Evolutionary conservation across 2,113 vertebrate species (phyloP).

Genomic region (Piaya cayana): DNA sequence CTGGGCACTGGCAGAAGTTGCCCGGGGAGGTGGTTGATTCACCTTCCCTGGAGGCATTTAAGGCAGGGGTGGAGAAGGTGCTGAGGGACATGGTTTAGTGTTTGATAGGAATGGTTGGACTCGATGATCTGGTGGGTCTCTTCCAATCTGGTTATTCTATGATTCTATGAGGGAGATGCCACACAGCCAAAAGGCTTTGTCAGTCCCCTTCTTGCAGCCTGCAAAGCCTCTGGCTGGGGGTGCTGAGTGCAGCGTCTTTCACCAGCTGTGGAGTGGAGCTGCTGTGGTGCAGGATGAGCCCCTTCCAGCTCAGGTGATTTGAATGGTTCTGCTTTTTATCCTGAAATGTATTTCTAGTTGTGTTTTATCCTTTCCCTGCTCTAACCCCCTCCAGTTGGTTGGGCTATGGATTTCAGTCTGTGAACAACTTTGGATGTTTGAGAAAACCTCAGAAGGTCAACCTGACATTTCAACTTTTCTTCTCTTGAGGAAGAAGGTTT

Average conservation of each 20-base stretch:
- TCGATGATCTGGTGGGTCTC: too few species aligned
- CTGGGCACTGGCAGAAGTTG: too few species aligned
- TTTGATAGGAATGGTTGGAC: too few species aligned
- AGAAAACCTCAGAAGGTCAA: conserved; percentile 22
- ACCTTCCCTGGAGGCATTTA: too few species aligned
- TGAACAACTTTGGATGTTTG: background rate
- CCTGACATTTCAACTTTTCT: conserved; percentile 26
- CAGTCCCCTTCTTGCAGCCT: background rate
- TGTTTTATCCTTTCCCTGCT: background rate
- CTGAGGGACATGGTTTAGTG: too few species aligned
- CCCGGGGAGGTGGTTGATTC: too few species aligned
- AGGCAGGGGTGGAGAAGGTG: too few species aligned
- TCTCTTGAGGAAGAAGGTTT: conserved; percentile 24
- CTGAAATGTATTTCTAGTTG: background rate
- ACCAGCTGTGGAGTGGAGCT: background rate
- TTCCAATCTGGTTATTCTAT: too few species aligned
- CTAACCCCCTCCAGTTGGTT: background rate
- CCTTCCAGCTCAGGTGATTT: background rate
- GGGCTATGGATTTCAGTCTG: background rate
- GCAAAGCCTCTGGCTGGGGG: background rate
- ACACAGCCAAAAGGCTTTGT: background rate
- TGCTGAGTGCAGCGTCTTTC: background rate
- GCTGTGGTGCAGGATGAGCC: background rate
- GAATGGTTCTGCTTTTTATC: background rate
- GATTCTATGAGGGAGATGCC: background rate